These are phyloP conservation scores for Axis porcinus DNA, from an alignment of 2,113 vertebrate genomes.

Conservation along the genomic window DNA sequence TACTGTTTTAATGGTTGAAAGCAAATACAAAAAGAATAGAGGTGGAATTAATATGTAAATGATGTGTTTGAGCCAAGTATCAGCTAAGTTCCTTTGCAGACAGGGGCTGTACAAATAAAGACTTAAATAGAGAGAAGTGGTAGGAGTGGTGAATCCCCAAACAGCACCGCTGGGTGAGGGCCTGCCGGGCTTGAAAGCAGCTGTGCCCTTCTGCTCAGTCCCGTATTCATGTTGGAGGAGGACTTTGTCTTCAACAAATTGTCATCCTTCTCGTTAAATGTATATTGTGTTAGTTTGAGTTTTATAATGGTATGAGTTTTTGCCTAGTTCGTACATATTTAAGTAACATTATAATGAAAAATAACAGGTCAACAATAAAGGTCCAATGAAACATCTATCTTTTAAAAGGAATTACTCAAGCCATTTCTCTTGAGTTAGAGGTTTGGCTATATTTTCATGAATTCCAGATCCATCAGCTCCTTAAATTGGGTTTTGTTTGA, in stretches of 20 bases:
- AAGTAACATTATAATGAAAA: background rate
- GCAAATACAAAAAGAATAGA: background rate
- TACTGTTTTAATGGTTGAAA: background rate
- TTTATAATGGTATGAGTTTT: background rate
- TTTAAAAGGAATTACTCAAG: background rate
- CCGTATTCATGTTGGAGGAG: fast-evolving
- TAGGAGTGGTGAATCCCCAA: background rate
- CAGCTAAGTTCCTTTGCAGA: background rate
- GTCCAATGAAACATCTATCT: background rate
- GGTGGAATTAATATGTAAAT: background rate
- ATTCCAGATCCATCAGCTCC: background rate
- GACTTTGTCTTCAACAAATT: fast-evolving
- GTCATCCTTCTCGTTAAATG: background rate
- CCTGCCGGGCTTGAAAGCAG: background rate
- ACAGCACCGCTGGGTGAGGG: background rate
- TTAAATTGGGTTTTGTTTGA: background rate
- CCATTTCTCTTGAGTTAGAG: background rate
- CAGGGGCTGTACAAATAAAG: background rate
- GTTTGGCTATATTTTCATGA: background rate
- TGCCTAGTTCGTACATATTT: background rate
- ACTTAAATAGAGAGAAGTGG: background rate
- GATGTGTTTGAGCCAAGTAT: background rate
- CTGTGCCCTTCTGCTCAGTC: background rate
- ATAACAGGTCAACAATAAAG: background rate
- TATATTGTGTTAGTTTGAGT: background rate